Evolutionary conservation across 1,140 invertebrate genomes (phyloP), one percentile per base, ranked within the genome.

Genomic region (Melipona quadrifasciata): DNA sequence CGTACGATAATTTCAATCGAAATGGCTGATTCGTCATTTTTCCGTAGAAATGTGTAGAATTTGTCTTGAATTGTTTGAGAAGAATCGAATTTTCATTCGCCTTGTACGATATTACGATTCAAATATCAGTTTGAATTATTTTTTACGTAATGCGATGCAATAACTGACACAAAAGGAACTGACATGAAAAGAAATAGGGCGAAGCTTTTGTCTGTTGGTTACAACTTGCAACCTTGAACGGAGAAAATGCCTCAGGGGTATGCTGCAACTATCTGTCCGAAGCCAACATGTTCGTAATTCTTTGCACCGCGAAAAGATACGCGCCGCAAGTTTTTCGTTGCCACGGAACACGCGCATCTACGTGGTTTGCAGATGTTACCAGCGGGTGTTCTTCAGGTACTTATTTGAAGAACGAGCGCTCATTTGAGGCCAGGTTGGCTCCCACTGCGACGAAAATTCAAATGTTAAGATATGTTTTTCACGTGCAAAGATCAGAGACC

Each of bases 381-480:
- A 89, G 88, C 88, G 68, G 87, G 80, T 71, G 81, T 65, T 86
- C 81, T 73, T 71, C 84, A 47, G 75, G n/a, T 75, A 87, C 70
- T 58, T 84, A 86, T 86, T 84, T 86, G 84, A 88, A 73, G 78
- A 89, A 87, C 82, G 86, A 80, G 64, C 84, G 87, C 74, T 89
- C 79, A 80, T 87, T 87, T 75, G 74, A 75, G 86, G 51, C 77
- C 86, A 57, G 64, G 53, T 55, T 72, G 64, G 61, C 80, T 88
- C 84, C 88, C 77, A 88, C 84, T 89, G 87, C 76, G 86, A 84
- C 64, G 84, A 89, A 85, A 84, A 84, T 89, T 71, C 74, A 71
- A 89, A 88, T 82, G 79, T 85, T 79, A 34, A 88, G 73, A 55
- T 65, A 61, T 61, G 79, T 76, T 80, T 81, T 64, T 68, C 67